Evolutionary conservation across 2,113 vertebrate genomes (phyloP).

Genomic region (Ibidorhyncha struthersii): DNA sequence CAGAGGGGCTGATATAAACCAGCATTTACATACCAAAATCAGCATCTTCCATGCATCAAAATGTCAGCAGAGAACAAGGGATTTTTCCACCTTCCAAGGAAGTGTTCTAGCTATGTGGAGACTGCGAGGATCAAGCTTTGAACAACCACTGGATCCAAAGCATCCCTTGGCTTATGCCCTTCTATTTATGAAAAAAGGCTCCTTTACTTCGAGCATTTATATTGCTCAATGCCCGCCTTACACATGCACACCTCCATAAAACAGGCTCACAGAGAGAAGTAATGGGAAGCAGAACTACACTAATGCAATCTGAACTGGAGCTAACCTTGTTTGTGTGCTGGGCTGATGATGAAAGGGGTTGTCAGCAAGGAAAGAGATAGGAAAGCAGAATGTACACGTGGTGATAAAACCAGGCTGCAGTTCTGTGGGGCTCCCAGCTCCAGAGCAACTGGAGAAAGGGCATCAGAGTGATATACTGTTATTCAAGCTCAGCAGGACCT

Average conservation of each 20-base stretch:
- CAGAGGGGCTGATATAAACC: not conserved
- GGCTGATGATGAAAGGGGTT: slow-evolving; percentile 18
- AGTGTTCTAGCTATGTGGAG: not conserved
- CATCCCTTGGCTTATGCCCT: not conserved
- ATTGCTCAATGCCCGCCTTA: not conserved
- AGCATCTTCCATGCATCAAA: not conserved
- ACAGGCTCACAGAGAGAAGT: not conserved
- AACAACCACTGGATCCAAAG: not conserved
- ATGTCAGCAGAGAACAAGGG: not conserved
- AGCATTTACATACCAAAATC: not conserved
- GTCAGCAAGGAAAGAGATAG: slow-evolving; percentile 26
- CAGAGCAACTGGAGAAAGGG: not conserved
- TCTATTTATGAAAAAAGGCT: not conserved
- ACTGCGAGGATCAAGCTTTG: not conserved
- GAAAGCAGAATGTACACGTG: not conserved
- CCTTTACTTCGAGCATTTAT: not conserved
- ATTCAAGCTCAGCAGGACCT: not conserved
- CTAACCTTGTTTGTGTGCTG: slow-evolving; percentile 56
- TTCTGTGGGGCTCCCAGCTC: not conserved
- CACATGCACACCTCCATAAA: not conserved
- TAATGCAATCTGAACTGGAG: slow-evolving; percentile 48
- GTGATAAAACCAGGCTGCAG: not conserved
- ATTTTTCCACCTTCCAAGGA: not conserved
- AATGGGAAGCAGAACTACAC: slow-evolving; percentile 45
- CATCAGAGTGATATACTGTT: not conserved